Evolutionary conservation across 2,888 invertebrate genomes (phyloP).

Genomic region (Deilephila porcellus): DNA sequence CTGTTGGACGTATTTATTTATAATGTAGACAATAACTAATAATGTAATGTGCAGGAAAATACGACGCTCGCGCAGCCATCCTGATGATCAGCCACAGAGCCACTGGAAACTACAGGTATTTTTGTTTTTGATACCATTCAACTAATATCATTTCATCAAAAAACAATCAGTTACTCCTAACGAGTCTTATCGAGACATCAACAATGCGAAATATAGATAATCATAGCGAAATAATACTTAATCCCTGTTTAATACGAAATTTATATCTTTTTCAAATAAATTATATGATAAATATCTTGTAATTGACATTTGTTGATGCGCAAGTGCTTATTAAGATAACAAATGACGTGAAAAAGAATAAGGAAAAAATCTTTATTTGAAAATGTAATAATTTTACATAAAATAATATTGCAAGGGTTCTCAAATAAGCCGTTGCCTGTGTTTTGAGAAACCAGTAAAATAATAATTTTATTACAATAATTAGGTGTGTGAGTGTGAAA

Average conservation of each 20-base stretch:
- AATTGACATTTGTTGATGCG: background rate
- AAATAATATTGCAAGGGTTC: too few relatives aligned
- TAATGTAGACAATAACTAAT: background rate
- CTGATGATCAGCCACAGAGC: slow-evolving; percentile 12
- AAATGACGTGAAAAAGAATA: background rate
- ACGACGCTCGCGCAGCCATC: background rate
- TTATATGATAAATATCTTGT: background rate
- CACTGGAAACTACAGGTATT: slow-evolving; percentile 1
- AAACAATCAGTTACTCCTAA: background rate
- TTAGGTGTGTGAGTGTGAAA: too few relatives aligned
- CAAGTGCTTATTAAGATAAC: background rate
- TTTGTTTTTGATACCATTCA: background rate
- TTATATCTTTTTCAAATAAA: background rate
- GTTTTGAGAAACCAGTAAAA: too few relatives aligned
- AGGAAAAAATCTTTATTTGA: background rate
- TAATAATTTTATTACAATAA: too few relatives aligned
- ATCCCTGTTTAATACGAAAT: background rate
- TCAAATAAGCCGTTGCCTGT: too few relatives aligned
- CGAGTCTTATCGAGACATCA: background rate
- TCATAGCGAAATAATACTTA: background rate
- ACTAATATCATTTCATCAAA: background rate
- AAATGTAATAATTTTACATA: too few relatives aligned
- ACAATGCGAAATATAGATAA: background rate
- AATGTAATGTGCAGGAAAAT: background rate
- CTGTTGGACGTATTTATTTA: too few relatives aligned